Evolutionary conservation across 2,797 vertebrate species (phyloP).

Genomic region (Crenichthys baileyi): DNA sequence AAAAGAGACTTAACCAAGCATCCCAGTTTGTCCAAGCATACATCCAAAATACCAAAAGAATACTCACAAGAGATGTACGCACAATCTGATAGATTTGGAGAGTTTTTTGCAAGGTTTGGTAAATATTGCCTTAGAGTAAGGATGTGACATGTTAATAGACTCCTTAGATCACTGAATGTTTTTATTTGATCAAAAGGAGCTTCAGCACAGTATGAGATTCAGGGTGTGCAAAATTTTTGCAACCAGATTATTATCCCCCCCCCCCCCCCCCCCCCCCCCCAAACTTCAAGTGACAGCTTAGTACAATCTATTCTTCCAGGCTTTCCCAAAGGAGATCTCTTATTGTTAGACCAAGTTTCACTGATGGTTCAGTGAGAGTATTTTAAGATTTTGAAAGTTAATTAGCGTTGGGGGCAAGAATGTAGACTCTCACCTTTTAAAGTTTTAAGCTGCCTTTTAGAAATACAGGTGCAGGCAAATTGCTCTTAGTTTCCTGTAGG

Average conservation of each 20-base stretch:
- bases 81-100: too few relatives aligned
- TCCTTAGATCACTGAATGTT: neutral
- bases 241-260: neutral
- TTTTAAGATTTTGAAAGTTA: neutral
- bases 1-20: neutral
- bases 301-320: constrained; percentile 6
- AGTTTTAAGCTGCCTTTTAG: constrained; percentile 33
- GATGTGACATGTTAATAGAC: neutral
- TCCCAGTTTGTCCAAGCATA: neutral
- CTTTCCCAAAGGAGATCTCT: constrained; percentile 28
- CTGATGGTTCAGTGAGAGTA: constrained; percentile 2
- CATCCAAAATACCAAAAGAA: neutral
- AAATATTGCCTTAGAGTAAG: neutral
- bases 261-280: too few relatives aligned
- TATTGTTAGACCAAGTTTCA: constrained; percentile 19
- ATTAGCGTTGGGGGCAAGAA: neutral
- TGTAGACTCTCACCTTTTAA: constrained; percentile 22
- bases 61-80: too few relatives aligned
- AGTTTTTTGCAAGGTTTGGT: too few relatives aligned
- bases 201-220: neutral
- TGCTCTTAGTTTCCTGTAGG: constrained; percentile 1
- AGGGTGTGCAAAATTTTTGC: neutral
- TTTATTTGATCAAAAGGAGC: neutral
- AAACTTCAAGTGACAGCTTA: neutral
- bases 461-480: constrained; percentile 30